Evolutionary conservation across 2,888 invertebrate species (phyloP), one percentile per base, ranked within the genome.

Genomic region (Malthinus flaveolus): DNA sequence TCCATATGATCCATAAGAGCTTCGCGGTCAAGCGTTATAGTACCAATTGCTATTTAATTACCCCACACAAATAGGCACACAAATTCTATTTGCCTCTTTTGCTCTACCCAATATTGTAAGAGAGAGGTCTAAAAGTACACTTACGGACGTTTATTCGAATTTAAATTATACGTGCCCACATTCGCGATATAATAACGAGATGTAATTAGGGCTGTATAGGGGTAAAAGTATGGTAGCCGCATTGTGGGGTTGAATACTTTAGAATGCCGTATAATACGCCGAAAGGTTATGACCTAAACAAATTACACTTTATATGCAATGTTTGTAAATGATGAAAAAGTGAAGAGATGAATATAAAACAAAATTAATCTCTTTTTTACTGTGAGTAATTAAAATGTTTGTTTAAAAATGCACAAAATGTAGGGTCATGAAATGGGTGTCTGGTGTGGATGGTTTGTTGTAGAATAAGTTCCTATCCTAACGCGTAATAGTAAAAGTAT

Each of bases 1-100:
- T 69, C 69, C 75, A 73, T 67, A 69, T 67, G 75, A 71, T 72
- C 72, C 73, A 69, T 73, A 72, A 73, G 73, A 71, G 72, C 68
- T 66, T 23, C 63, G 71, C 69, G 72, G 71, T 70, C 69, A 68
- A 23, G 23, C 23, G 59, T 51, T 54, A 66, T 61, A n/a, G n/a
- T n/a, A 66, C 68, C 70, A 71, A 73, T 68, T 71, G 67, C 68
- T 59, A 63, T 67, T 68, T 71, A 71, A 72, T 73, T 73, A 71
- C 68, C 23, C 23, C 23, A 23, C 23, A 23, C 56, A 12, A 39
- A 47, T 7, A 13, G 45, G 52, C 52, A 49, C 47, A 35, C 23
- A 12, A 23, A 31, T 44, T 37, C 48, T 37, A 37, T 45, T 11
- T 44, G 13, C 33, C 33, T 52, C 56, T 48, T 39, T 11, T 48